Evolutionary conservation across 2,888 invertebrate genomes (phyloP), one percentile per base, ranked within the genome.

Genomic region (Rhaphigaster nebulosa): DNA sequence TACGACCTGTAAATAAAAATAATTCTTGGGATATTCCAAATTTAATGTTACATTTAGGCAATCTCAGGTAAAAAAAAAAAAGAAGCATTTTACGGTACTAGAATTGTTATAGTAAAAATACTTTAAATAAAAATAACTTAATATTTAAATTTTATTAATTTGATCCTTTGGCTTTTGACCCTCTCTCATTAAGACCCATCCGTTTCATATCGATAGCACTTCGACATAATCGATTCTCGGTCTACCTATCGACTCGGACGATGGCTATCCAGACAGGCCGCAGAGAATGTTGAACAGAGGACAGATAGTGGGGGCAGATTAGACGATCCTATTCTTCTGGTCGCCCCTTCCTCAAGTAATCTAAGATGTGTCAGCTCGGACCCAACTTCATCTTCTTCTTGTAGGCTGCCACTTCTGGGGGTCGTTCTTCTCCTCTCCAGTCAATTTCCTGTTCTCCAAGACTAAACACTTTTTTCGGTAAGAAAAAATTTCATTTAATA

Each of bases 361-460:
- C 60, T n/a, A n/a, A 60, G n/a, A 60, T n/a, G 60, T 60, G 60
- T 60, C 60, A 60, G n/a, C 10, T n/a, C 26, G 54, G 23, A 10
- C n/a, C 60, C 60, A 60, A n/a, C 60, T 60, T n/a, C 60, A 60
- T 60, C 60, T 60, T 60, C 60, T 60, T 60, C 60, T n/a, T 23
- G 54, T n/a, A n/a, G 60, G n/a, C n/a, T 60, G 23, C 26, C 56
- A 56, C 56, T 56, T 56, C 56, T 56, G 23, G 23, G n/a, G 26
- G 23, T 1, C 2, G 26, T 23, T 3, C 60, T 23, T 60, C 26
- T 26, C 60, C 8, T 60, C n/a, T 60, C 60, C 26, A 60, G 60
- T 60, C 60, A 60, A 60, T 60, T 60, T 60, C 60, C 60, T 60
- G 10, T 60, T 60, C n/a, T 20, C 26, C 56, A 3, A 56, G 56